Base-by-base conservation (phyloP, 2,113 vertebrate species). In the Seriola rivoliana region DNA sequence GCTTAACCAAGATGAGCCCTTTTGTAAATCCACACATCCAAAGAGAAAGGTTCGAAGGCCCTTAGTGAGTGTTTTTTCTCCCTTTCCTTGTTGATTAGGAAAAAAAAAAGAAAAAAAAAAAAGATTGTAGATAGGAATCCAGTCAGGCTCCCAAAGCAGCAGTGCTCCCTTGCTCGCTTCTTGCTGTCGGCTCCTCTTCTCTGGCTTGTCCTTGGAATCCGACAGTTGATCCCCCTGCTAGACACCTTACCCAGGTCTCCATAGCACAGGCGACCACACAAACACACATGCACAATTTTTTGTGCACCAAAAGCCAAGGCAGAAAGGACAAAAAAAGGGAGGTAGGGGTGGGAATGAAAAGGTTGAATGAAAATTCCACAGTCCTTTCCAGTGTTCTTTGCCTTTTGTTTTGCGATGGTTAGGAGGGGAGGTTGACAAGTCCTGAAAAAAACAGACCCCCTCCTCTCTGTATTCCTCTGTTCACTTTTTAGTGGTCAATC, bases 131-230 rank as follows among this genome's bases (percentile, higher is more conserved):
- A 93, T 95, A 94, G 89, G 94, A 94, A 94, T 96, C 95, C 95
- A 93, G 92, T 94, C 94, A 93, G 78, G 92, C 93, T 94, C 85
- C 91, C 77, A 92, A 91, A 95, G 94, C 92, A 85, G 94, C 92
- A 92, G 79, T 93, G 85, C 76, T 81, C 92, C 90, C 93, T 91
- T 82, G 91, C 91, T 96, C 91, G 91, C 94, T 89, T 91, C 95
- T 91, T 76, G 90, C 84, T 88, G 78, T 92, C 58, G 82, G 87
- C 89, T 94, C 91, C 88, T 92, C 90, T 92, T 88, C 88, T 92
- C 86, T 92, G 38, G 93, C 94, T 95, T 95, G 97, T 96, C 97
- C 97, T 97, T 97, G 96, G 96, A 96, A 96, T 95, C 95, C 89
- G 94, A 94, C 88, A 91, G 93, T 94, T 90, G 94, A 95, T 92